A percentile compares a stretch with the other conserved stretches of the same genome.
Conservation (phyloP, 2,888 invertebrate species). For the Steromphala cineraria region DNA sequence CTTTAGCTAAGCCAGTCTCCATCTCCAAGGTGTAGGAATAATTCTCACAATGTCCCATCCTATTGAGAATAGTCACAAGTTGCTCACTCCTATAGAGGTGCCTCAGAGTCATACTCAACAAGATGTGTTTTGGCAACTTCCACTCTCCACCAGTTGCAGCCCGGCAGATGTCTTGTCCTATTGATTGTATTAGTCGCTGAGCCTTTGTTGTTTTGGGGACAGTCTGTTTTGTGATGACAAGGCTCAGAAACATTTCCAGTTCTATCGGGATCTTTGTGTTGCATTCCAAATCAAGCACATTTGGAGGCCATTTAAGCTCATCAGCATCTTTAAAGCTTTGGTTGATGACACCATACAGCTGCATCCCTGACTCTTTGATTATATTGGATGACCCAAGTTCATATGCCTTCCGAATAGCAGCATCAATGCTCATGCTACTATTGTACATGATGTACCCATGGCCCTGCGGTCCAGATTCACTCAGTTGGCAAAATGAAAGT, state of each 20-base stretch:
- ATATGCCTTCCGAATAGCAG: no score
- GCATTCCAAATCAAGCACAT: not conserved
- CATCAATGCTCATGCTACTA: no score
- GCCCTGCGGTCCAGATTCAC: no score
- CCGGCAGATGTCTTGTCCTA: conserved; percentile 43
- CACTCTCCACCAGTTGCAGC: conserved; percentile 38
- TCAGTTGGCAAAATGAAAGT: no score
- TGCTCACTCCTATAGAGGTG: conserved; percentile 34
- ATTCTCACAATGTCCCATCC: conserved; percentile 40
- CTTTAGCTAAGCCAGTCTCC: conserved; percentile 40
- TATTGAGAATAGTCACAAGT: conserved; percentile 34
- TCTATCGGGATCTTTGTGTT: not conserved
- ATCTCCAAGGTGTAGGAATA: conserved; percentile 37
- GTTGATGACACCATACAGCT: not conserved
- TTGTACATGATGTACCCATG: no score
- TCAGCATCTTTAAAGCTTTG: not conserved
- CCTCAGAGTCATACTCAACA: conserved; percentile 35
- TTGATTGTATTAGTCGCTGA: conserved; percentile 26
- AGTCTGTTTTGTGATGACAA: not conserved
- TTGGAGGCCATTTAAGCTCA: not conserved
- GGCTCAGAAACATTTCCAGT: not conserved
- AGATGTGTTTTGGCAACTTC: conserved; percentile 38
- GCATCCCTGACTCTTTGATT: not conserved
- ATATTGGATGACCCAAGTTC: not conserved
- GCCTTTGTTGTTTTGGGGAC: not conserved